Conservation (phyloP, 1,140 invertebrate species). For the Leguminivora glycinivorella region DNA sequence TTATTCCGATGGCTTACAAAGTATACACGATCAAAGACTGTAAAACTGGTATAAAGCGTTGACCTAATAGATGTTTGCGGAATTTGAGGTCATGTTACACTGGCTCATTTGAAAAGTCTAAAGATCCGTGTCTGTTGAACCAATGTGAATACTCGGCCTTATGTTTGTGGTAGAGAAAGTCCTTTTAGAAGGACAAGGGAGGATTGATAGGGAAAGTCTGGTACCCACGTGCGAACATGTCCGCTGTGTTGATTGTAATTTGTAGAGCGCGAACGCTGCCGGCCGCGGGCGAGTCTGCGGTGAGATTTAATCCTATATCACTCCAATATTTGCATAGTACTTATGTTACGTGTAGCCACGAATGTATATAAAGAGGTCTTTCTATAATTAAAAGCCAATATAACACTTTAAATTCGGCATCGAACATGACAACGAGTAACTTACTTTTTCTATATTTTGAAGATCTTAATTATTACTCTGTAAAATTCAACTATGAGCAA, state of each 20-base stretch:
- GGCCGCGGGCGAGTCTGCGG: slow-evolving; percentile 45
- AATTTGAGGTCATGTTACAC: neutral
- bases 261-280: slow-evolving; percentile 67
- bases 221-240: slow-evolving; percentile 68
- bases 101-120: neutral
- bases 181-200: neutral
- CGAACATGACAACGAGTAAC: too few relatives aligned
- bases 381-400: too few relatives aligned
- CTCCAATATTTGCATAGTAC: neutral
- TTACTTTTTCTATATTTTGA: too few relatives aligned
- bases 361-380: neutral
- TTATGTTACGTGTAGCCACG: neutral
- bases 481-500: too few relatives aligned
- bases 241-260: slow-evolving; percentile 75
- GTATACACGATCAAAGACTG: neutral
- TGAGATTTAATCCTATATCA: slow-evolving; percentile 29
- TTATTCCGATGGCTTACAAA: neutral
- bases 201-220: slow-evolving; percentile 59
- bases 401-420: too few relatives aligned
- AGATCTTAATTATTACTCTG: too few relatives aligned
- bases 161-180: neutral
- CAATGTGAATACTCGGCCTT: neutral
- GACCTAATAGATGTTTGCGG: neutral
- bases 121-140: neutral
- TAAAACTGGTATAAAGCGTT: neutral